Evolutionary conservation across 2,113 vertebrate genomes (phyloP).

Genomic region (Peucedramus taeniatus): DNA sequence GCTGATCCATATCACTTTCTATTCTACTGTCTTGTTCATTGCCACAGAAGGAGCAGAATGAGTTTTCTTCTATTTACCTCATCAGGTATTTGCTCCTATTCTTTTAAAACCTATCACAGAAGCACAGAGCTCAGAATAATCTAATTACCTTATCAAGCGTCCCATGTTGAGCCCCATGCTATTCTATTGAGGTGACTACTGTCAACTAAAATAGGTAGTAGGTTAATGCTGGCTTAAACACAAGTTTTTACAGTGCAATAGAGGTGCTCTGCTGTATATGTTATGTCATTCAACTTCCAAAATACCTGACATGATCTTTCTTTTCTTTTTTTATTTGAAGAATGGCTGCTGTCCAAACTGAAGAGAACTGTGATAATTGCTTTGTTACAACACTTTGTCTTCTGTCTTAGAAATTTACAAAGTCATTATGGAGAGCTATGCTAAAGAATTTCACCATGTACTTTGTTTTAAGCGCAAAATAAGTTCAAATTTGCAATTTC

Average conservation of each 20-base stretch:
- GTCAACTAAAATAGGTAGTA: not conserved
- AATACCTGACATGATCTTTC: not conserved
- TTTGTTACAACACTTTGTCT: not conserved
- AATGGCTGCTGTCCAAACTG: not conserved
- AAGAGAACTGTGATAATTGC: not conserved
- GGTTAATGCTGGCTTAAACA: conserved; percentile 24
- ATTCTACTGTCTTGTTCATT: not conserved
- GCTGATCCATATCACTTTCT: not conserved
- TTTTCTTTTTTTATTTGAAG: not conserved
- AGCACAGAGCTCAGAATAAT: not conserved
- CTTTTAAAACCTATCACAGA: not conserved
- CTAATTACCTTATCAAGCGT: not conserved
- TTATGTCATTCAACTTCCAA: not conserved
- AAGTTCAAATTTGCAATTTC: not conserved
- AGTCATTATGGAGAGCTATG: not conserved
- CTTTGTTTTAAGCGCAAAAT: not conserved
- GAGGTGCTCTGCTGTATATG: not conserved
- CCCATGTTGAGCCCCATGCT: not conserved
- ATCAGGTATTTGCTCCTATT: not conserved
- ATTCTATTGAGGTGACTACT: not conserved
- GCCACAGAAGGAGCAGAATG: not conserved
- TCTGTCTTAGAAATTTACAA: not conserved
- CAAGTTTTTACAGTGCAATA: not conserved
- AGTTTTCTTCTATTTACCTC: not conserved
- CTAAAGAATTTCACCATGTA: not conserved